A percentile compares a stretch with the other conserved stretches of the same genome.
Evolutionary conservation across 2,888 invertebrate genomes (phyloP).

Genomic region (Hypsopygia costalis): DNA sequence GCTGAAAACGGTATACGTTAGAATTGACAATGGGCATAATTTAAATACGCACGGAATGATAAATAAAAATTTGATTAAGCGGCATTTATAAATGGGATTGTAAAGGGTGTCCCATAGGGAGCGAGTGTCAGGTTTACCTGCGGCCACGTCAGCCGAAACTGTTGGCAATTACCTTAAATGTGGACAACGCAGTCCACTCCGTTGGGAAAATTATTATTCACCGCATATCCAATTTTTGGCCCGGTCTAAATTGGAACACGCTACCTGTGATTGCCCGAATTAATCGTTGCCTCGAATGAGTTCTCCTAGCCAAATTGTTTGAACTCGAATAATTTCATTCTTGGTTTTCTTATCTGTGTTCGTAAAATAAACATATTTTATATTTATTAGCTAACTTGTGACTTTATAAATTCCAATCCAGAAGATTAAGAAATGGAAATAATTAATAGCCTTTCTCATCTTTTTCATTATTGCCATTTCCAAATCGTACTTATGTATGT

Average conservation of each 20-base stretch:
- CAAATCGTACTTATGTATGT: too few relatives aligned
- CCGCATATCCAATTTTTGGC: constrained; percentile 71
- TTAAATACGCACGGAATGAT: constrained; percentile 38
- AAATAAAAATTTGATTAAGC: constrained; percentile 71
- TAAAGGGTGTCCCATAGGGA: constrained; percentile 68
- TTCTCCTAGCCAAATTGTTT: constrained; percentile 25
- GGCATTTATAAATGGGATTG: constrained; percentile 75
- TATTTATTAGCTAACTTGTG: too few relatives aligned
- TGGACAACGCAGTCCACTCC: constrained; percentile 73
- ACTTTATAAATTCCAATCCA: too few relatives aligned
- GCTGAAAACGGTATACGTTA: constrained; percentile 9
- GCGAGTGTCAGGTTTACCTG: constrained; percentile 67
- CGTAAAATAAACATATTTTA: too few relatives aligned
- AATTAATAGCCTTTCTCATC: too few relatives aligned
- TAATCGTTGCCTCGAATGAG: constrained; percentile 38
- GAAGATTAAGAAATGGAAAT: too few relatives aligned
- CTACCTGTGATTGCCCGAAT: constrained; percentile 56
- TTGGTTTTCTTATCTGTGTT: constrained; percentile 11
- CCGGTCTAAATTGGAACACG: constrained; percentile 58
- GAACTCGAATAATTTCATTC: constrained; percentile 27
- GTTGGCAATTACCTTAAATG: constrained; percentile 78
- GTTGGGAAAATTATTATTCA: constrained; percentile 74
- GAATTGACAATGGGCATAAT: constrained; percentile 19
- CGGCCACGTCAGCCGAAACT: constrained; percentile 74
- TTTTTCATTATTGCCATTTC: too few relatives aligned